Evolutionary conservation across 2,113 vertebrate genomes (phyloP), one percentile per base, ranked within the genome.

Genomic region (Cavia aperea): DNA sequence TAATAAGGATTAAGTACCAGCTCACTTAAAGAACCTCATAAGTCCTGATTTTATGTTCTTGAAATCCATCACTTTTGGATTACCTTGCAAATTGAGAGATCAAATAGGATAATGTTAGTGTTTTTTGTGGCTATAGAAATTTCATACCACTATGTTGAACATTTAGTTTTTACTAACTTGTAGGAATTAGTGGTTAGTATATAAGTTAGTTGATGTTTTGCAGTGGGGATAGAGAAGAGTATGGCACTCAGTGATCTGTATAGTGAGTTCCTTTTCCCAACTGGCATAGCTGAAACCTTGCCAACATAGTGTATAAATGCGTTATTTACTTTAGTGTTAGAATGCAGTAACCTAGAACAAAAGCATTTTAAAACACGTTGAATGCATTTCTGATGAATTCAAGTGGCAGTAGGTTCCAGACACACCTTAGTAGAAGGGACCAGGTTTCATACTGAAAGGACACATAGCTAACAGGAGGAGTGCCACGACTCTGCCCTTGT

Each of bases 161-260:
- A 68, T 73, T 94, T 77, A 54, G 6, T 58, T 94, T 93, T 92
- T 81, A 23, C 89, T 91, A 62, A 58, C 73, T n/a, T 75, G 29
- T 3, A 78, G 77, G 79, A 83, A 9, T 77, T 31, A 54, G 2
- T 51, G 18, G n/a, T 14, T n/a, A 39, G 65, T 81, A 46, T 12
- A 58, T 62, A 49, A 49, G 68, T 66, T 60, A 18, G 4, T 81
- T 8, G 83, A 33, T 46, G 12, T 49, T 19, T 78, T 63, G 33
- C 1, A 14, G 21, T 31, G 15, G 63, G 54, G 60, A 23, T 5
- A 39, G 43, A 16, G n/a, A 77, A 29, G 46, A 75, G 21, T 24
- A 54, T 86, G 60, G 49, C 7, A 43, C 49, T 88, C 31, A 43
- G 10, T 16, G 49, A 5, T 88, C 77, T 91, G 21, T 65, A 10